Evolutionary conservation across 2,113 vertebrate genomes (phyloP).

Genomic region (Perccottus glenii): DNA sequence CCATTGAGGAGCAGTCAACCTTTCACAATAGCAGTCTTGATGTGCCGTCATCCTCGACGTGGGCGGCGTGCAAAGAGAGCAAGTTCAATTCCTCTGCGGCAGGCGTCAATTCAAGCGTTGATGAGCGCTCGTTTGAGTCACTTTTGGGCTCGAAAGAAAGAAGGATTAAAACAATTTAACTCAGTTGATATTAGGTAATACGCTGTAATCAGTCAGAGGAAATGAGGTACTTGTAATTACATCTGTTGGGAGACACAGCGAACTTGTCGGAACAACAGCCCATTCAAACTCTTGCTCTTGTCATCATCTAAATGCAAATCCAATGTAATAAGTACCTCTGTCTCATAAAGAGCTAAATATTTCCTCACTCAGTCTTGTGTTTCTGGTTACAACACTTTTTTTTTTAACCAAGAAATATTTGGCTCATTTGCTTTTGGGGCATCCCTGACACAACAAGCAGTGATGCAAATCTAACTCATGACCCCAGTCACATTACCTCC

Average conservation of each 20-base stretch:
- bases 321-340: slow-evolving; percentile 39
- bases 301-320: slow-evolving; percentile 69
- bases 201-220: slow-evolving; percentile 52
- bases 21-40: slow-evolving; percentile 19
- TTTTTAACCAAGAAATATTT: slow-evolving; percentile 6
- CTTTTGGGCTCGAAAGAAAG: slow-evolving; percentile 31
- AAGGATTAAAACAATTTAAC: slow-evolving; percentile 36
- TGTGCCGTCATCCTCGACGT: slow-evolving; percentile 16
- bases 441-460: slow-evolving; percentile 8
- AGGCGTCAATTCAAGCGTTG: slow-evolving; percentile 1
- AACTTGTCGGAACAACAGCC: slow-evolving; percentile 57
- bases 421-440: slow-evolving; percentile 26
- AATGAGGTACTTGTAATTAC: slow-evolving; percentile 59
- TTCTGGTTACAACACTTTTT: slow-evolving; percentile 20
- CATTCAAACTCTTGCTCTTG: slow-evolving; percentile 41
- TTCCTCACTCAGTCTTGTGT: no score
- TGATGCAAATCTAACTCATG: slow-evolving; percentile 44
- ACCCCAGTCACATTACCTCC: slow-evolving; percentile 33
- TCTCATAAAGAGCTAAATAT: slow-evolving; percentile 15
- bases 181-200: slow-evolving; percentile 55
- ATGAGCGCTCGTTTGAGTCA: slow-evolving; percentile 18
- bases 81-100: slow-evolving; percentile 7
- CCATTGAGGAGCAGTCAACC: slow-evolving; percentile 29
- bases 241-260: slow-evolving; percentile 43
- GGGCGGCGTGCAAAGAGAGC: slow-evolving; percentile 12